phyloP scores from a whole-genome alignment of 2,888 invertebrate genomes.

The Dilophus febrilis region DNA sequence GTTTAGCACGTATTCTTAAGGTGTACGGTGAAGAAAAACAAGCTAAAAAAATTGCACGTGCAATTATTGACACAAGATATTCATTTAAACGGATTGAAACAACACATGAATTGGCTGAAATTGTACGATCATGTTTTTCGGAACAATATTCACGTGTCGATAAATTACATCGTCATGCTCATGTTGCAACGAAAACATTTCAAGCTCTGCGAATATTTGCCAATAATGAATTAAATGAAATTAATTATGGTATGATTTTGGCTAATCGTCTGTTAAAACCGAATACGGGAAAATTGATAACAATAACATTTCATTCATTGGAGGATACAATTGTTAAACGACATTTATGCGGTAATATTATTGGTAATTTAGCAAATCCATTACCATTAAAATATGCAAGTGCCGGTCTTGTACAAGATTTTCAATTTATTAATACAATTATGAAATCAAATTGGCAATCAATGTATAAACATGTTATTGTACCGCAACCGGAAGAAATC shows the following conservation, averaged over 20 bases:
- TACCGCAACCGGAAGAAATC: slow-evolving; percentile 57
- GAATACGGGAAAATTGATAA: slow-evolving; percentile 60
- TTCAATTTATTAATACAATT: slow-evolving; percentile 41
- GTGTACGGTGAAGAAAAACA: slow-evolving; percentile 82
- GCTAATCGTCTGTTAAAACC: slow-evolving; percentile 60
- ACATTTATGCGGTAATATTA: slow-evolving; percentile 61
- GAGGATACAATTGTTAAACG: slow-evolving; percentile 89
- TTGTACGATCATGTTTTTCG: slow-evolving; percentile 46
- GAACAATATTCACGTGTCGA: slow-evolving; percentile 42
- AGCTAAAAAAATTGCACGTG: slow-evolving; percentile 71
- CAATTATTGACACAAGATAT: slow-evolving; percentile 68
- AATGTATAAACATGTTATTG: slow-evolving; percentile 62
- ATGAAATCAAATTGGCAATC: slow-evolving; percentile 56
- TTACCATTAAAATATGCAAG: slow-evolving; percentile 55
- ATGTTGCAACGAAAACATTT: slow-evolving; percentile 83
- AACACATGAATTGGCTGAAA: slow-evolving; percentile 62
- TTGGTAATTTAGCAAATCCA: slow-evolving; percentile 52
- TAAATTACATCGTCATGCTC: slow-evolving; percentile 54
- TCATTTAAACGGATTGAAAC: slow-evolving; percentile 59
- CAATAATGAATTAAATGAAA: slow-evolving; percentile 89
- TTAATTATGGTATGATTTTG: slow-evolving; percentile 71
- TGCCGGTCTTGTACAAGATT: slow-evolving; percentile 39
- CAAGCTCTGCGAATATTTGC: slow-evolving; percentile 88
- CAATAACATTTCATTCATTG: slow-evolving; percentile 80
- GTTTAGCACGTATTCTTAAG: slow-evolving; percentile 70